phyloP scores from a whole-genome alignment of 2,888 invertebrate genomes.

The Camponotus fellah region DNA sequence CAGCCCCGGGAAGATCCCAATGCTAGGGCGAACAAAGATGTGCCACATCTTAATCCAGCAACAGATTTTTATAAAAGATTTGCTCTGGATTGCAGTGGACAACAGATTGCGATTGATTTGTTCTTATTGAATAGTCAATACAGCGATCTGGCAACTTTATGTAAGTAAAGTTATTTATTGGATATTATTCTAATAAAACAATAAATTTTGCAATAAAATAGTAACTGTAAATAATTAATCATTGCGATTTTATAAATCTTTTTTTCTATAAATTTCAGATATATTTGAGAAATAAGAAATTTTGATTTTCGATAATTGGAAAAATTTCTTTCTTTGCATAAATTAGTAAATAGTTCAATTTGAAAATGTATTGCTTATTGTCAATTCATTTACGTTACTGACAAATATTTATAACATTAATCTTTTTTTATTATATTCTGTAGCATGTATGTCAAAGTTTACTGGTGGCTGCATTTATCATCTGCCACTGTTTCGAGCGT shows the following conservation, averaged over 20 bases:
- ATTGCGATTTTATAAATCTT: background rate
- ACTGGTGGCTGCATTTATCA: slow-evolving; percentile 98
- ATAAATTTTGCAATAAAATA: background rate
- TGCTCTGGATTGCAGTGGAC: slow-evolving; percentile 98
- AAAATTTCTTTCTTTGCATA: background rate
- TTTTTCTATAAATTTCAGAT: background rate
- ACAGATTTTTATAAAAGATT: slow-evolving; percentile 99
- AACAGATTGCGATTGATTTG: slow-evolving; percentile 98
- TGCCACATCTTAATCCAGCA: slow-evolving; percentile 95
- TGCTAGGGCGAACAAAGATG: slow-evolving; percentile 92
- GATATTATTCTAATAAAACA: slow-evolving; percentile 6
- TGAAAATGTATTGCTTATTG: background rate
- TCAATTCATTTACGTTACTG: background rate
- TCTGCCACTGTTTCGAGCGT: slow-evolving; percentile 94
- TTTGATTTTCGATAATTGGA: background rate
- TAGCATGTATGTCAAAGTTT: slow-evolving; percentile 97
- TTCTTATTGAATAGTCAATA: slow-evolving; percentile 98
- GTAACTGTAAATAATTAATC: background rate
- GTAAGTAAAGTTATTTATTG: slow-evolving; percentile 85
- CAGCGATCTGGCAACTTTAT: slow-evolving; percentile 96
- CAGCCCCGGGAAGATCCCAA: slow-evolving; percentile 94
- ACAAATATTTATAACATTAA: slow-evolving; percentile 18
- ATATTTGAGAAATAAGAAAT: background rate
- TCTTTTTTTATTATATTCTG: slow-evolving; percentile 58
- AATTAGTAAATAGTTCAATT: background rate